Evolutionary conservation across 1,140 invertebrate species (phyloP), one percentile per base, ranked within the genome.

Genomic region (Magallana gigas): DNA sequence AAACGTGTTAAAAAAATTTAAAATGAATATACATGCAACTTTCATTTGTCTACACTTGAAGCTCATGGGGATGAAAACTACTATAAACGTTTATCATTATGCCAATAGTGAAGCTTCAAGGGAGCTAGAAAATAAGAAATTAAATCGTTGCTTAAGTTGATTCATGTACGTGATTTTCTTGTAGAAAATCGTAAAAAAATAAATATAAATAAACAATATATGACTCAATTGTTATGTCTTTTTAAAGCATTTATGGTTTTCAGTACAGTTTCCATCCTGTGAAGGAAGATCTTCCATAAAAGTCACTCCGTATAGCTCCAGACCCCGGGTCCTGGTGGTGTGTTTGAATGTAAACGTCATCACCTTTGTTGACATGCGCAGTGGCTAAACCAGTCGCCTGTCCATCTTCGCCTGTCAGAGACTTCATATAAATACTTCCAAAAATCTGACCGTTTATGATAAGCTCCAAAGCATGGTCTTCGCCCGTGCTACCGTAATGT

Each of bases 231-330:
- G 36, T 48, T 48, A 2, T 48, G 36, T 48, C 36, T 48, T 48
- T 48, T 48, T 48, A 48, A 48, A 4, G 36, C 36, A 48, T 48
- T 48, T 48, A 48, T 48, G 11, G 23, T 3, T 29, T 76, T 76
- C 11, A 76, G 23, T 76, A 76, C 23, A 76, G 12, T 12, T 76
- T 76, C 84, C 84, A 85, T 7, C 84, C 84, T 9, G 84, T 11
- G 57, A 85, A 85, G 3, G 84, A 85, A 1, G 84, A 64, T 57
- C 59, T 85, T 12, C 84, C 84, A 56, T 68, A 68, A 6, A 57
- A 62, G 56, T 85, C 84, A 48, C 84, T 85, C 16, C 29, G 29
- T 16, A 85, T 48, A 0, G 29, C 64, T 9, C 84, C 84, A 60
- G 57, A 58, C 14, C 57, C 29, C 23, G 56, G 59, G 8, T 59